Base-by-base conservation (phyloP, 2,113 vertebrate genomes). In the Melanostigma gelatinosum region DNA sequence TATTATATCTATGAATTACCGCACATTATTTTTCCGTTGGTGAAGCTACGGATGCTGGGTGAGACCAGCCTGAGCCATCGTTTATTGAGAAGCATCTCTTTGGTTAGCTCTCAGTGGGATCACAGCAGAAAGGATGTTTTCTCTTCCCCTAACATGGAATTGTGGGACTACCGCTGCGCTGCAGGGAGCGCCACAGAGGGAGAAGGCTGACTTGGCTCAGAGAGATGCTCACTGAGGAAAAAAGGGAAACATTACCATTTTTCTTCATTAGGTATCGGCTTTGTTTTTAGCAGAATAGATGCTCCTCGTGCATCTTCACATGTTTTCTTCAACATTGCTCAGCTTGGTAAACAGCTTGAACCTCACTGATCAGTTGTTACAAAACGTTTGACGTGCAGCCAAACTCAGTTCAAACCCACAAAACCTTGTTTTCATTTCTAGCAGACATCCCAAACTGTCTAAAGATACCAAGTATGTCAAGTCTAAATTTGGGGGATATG, bases 51-150 rank as follows among this genome's bases (percentile, higher is more conserved):
- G 8, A 1, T 3, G 18, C 50, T 52, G 50, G 48, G 8, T 20
- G 48, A 52, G 50, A 8, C 50, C 50, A 8, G 16, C 2, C 20
- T 20, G 50, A 63, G 63, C 60, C 42, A 10, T 57, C n/a, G 6
- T 8, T 75, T 72, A 60, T 63, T 75, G 70, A 40, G 62, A 80
- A 58, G 44, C n/a, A 75, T 75, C 20, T 44, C 48, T 78, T 69
- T 57, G 68, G 67, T 5, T n/a, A 42, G 79, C 34, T 22, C 78
- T 54, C 57, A 44, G 40, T 42, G 66, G 34, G 50, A 74, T 76
- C 69, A 66, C 72, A 79, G 79, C 67, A 75, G n/a, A 67, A 72
- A 24, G 7, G 16, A 38, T 69, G 79, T 72, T 73, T 71, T 77
- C 52, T 83, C 58, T 65, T 60, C 18, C 65, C 9, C 4, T 27